A percentile compares a stretch with the other conserved stretches of the same genome.
These are phyloP conservation scores for Gryllus bimaculatus DNA, from an alignment of 1,140 invertebrate genomes.

Conservation along the genomic window DNA sequence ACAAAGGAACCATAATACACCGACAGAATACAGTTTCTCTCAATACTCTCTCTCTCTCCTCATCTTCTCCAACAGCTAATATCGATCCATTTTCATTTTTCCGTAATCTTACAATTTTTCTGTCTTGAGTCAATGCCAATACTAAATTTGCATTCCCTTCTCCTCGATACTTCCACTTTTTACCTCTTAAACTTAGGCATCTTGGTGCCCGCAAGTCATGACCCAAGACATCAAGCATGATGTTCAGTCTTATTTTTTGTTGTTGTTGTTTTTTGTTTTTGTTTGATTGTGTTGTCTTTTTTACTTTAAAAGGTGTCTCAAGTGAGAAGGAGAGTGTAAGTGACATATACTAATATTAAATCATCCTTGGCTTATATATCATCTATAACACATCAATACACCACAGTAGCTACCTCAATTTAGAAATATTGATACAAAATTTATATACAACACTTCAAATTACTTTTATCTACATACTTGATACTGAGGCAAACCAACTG, in stretches of 20 bases:
- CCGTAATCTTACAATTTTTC: constrained; percentile 36
- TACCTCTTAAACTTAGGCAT: constrained; percentile 9
- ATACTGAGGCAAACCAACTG: constrained; percentile 13
- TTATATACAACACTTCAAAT: neutral
- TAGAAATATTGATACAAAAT: too few species aligned
- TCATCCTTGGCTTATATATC: too few species aligned
- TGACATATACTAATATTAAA: too few species aligned
- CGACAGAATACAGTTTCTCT: constrained; percentile 36
- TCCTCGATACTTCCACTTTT: constrained; percentile 34
- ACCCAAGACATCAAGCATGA: constrained; percentile 6
- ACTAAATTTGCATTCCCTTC: constrained; percentile 37
- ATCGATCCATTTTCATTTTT: constrained; percentile 29
- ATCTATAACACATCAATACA: too few species aligned
- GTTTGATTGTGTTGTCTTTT: too few species aligned
- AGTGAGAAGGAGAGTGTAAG: too few species aligned
- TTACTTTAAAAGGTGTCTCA: too few species aligned
- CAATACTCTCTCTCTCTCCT: constrained; percentile 29
- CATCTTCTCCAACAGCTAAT: constrained; percentile 24
- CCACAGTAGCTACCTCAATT: too few species aligned
- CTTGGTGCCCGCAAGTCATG: neutral
- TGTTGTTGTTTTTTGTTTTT: too few species aligned
- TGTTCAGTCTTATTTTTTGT: too few species aligned
- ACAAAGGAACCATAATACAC: constrained; percentile 35
- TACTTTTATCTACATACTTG: constrained; percentile 3
- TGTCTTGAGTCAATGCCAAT: constrained; percentile 28